These are phyloP conservation scores for Sarcophaga caerulescens DNA, from an alignment of 2,888 invertebrate genomes.

Conservation along the genomic window DNA sequence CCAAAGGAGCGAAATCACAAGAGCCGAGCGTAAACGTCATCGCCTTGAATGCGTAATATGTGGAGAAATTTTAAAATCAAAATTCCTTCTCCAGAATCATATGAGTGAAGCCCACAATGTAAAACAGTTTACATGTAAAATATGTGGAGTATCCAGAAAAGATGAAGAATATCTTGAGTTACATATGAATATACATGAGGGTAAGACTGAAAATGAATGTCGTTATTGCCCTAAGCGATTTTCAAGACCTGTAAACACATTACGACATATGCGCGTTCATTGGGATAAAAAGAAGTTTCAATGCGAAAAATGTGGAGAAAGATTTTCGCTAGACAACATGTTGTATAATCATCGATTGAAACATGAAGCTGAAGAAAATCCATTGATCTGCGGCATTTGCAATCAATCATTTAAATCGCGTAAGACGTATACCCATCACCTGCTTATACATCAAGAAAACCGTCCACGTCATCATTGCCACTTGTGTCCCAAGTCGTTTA, in stretches of 20 bases:
- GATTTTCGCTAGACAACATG: conserved; percentile 78
- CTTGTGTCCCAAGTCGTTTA: conserved; percentile 77
- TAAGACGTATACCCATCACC: conserved; percentile 78
- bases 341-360: conserved; percentile 78
- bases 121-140: conserved; percentile 72
- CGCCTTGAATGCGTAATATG: conserved; percentile 68
- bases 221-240: conserved; percentile 78
- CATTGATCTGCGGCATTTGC: conserved; percentile 77
- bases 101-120: conserved; percentile 73
- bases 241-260: conserved; percentile 77
- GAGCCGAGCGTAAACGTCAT: conserved; percentile 29
- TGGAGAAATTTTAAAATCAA: conserved; percentile 72
- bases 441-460: conserved; percentile 77
- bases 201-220: conserved; percentile 79
- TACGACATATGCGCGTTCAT: conserved; percentile 79
- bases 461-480: conserved; percentile 77
- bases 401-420: conserved; percentile 78
- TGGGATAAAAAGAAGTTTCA: conserved; percentile 80
- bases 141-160: conserved; percentile 76
- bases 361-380: conserved; percentile 79
- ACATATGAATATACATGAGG: conserved; percentile 79
- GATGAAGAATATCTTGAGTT: conserved; percentile 79
- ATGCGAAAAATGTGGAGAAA: conserved; percentile 78
- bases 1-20: background rate
- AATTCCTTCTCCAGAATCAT: conserved; percentile 75